These are phyloP conservation scores for Macrostomum cliftonense DNA, from an alignment of 2,888 invertebrate species.

Conservation along the genomic window DNA sequence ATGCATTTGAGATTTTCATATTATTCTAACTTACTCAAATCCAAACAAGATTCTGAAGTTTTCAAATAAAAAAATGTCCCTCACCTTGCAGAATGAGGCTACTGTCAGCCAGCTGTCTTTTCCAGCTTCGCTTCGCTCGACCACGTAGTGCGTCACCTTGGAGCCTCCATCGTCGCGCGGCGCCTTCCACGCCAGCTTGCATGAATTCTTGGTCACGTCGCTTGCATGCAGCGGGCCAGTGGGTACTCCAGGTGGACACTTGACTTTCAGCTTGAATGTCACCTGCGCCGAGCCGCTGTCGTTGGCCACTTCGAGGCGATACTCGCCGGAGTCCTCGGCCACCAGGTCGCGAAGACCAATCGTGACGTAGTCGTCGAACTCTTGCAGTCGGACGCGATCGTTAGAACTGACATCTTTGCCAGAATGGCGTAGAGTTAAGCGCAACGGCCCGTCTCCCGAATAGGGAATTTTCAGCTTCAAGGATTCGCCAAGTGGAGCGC, in stretches of 20 bases:
- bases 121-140: slow-evolving; percentile 73
- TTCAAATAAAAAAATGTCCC: no score
- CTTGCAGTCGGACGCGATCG: slow-evolving; percentile 27
- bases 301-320: slow-evolving; percentile 68
- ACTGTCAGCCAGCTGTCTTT: slow-evolving; percentile 54
- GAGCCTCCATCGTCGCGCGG: slow-evolving; percentile 81
- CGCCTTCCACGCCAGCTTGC: slow-evolving; percentile 74
- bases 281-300: slow-evolving; percentile 69
- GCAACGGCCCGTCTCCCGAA: slow-evolving; percentile 83
- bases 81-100: slow-evolving; percentile 18
- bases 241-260: slow-evolving; percentile 76
- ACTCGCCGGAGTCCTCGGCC: slow-evolving; percentile 70
- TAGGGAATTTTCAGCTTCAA: slow-evolving; percentile 92
- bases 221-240: slow-evolving; percentile 70
- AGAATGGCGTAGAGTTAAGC: slow-evolving; percentile 62
- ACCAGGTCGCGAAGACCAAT: slow-evolving; percentile 71
- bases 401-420: slow-evolving; percentile 52
- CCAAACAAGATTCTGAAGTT: no score
- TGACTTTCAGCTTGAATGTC: slow-evolving; percentile 65
- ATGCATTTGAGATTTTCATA: no score
- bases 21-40: no score
- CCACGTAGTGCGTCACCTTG: slow-evolving; percentile 74
- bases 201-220: slow-evolving; percentile 72
- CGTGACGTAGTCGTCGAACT: slow-evolving; percentile 84
- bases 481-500: slow-evolving; percentile 78